Evolutionary conservation across 2,888 invertebrate species (phyloP).

Genomic region (Heteropelma amictum): DNA sequence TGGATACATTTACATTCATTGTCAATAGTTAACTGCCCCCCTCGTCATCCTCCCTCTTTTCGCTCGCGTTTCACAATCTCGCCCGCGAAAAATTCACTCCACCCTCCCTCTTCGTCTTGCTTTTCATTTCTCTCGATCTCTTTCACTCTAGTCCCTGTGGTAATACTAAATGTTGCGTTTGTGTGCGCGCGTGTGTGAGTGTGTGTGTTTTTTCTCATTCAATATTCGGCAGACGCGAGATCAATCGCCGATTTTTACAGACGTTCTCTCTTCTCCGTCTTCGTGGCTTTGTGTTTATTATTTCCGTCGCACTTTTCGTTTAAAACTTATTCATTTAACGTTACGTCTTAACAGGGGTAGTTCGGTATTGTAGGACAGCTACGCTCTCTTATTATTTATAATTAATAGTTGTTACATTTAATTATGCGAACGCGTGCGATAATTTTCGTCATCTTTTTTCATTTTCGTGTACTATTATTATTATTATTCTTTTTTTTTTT

Average conservation of each 20-base stretch:
- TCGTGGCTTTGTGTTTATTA: constrained; percentile 45
- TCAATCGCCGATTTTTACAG: constrained; percentile 36
- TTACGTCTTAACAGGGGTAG: constrained; percentile 74
- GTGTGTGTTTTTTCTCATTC: constrained; percentile 9
- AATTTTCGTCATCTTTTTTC: constrained; percentile 39
- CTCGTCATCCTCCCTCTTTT: constrained; percentile 56
- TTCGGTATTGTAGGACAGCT: constrained; percentile 76
- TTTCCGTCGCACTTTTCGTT: constrained; percentile 29
- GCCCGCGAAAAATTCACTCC: constrained; percentile 16
- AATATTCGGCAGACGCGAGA: constrained; percentile 55
- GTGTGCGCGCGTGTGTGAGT: constrained; percentile 1
- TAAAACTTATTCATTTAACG: constrained; percentile 52
- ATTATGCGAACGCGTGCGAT: constrained; percentile 66
- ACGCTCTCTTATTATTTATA: constrained; percentile 72
- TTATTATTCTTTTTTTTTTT: constrained; percentile 28
- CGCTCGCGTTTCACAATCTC: constrained; percentile 37
- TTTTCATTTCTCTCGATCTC: constrained; percentile 1
- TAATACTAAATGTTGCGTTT: constrained; percentile 56
- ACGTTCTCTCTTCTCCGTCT: constrained; percentile 34
- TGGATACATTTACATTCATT: constrained; percentile 79
- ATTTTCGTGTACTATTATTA: constrained; percentile 20
- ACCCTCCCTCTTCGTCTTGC: constrained; percentile 1
- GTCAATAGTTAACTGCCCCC: constrained; percentile 76
- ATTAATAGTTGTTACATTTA: constrained; percentile 74
- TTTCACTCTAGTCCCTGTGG: constrained; percentile 47